Evolutionary conservation across 1,140 invertebrate genomes (phyloP).

Genomic region (Battus philenor): DNA sequence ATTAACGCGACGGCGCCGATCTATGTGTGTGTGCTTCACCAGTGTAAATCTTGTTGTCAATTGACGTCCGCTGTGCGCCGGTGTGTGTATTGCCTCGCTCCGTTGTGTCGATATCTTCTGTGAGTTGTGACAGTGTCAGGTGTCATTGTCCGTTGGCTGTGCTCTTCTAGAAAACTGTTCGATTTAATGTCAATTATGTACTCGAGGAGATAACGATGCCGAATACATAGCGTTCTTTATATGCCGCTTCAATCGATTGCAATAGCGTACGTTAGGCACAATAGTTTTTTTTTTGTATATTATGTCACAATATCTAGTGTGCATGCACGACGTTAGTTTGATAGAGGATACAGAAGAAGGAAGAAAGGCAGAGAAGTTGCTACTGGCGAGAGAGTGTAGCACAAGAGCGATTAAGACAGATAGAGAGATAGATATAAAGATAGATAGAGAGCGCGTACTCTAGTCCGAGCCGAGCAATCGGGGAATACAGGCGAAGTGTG

Average conservation of each 20-base stretch:
- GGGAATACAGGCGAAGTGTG: slow-evolving; percentile 54
- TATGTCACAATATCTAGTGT: slow-evolving; percentile 75
- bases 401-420: slow-evolving; percentile 68
- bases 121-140: slow-evolving; percentile 66
- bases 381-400: slow-evolving; percentile 71
- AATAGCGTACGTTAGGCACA: slow-evolving; percentile 61
- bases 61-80: slow-evolving; percentile 35
- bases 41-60: slow-evolving; percentile 52
- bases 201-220: slow-evolving; percentile 40
- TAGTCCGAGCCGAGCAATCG: slow-evolving; percentile 65
- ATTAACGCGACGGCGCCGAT: slow-evolving; percentile 71
- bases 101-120: slow-evolving; percentile 57
- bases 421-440: slow-evolving; percentile 61
- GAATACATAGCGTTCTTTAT: slow-evolving; percentile 55
- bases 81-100: slow-evolving; percentile 56
- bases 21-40: slow-evolving; percentile 65
- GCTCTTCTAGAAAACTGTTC: slow-evolving; percentile 48
- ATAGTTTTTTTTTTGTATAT: slow-evolving; percentile 59
- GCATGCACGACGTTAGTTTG: slow-evolving; percentile 71
- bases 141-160: slow-evolving; percentile 59
- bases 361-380: slow-evolving; percentile 66
- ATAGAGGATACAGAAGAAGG: slow-evolving; percentile 69
- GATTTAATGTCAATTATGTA: slow-evolving; percentile 43
- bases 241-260: slow-evolving; percentile 48
- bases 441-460: slow-evolving; percentile 64